Evolutionary conservation across 2,797 vertebrate species (phyloP).

Genomic region (Phrynocephalus vlangalii): DNA sequence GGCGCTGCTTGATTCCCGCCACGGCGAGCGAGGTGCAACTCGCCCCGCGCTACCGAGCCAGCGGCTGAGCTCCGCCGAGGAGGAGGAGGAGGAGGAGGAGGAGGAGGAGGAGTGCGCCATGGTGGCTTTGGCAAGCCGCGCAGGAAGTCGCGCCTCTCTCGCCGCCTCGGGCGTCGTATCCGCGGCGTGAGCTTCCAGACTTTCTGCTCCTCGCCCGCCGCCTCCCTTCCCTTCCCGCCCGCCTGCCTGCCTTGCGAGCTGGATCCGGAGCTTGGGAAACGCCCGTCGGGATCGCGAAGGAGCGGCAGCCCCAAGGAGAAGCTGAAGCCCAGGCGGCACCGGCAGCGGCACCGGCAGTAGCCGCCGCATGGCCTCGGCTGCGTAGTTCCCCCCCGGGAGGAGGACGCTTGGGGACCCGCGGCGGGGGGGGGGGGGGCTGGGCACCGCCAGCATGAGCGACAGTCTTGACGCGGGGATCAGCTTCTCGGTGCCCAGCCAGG

Average conservation of each 20-base stretch:
- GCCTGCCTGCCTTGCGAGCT: not conserved
- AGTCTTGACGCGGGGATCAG: slow-evolving; percentile 32
- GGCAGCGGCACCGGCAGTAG: not conserved
- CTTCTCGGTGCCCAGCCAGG: slow-evolving; percentile 66
- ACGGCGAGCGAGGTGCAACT: no score
- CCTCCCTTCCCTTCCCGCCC: not conserved
- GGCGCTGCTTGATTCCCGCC: no score
- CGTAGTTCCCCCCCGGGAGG: slow-evolving; percentile 29
- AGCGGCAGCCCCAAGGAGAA: not conserved
- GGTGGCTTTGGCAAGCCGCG: slow-evolving; percentile 42
- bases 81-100: no score
- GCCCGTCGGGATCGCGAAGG: not conserved
- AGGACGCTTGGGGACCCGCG: not conserved
- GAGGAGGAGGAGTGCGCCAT: slow-evolving; percentile 45
- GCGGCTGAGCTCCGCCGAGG: slow-evolving; percentile 10
- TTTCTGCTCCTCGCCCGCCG: no score
- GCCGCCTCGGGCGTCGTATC: not conserved
- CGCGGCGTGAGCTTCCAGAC: not conserved
- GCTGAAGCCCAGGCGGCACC: not conserved
- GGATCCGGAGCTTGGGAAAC: not conserved
- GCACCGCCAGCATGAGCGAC: slow-evolving; percentile 8
- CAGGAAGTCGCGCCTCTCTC: slow-evolving; percentile 33
- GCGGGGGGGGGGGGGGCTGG: not conserved
- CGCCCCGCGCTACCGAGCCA: slow-evolving; percentile 1
- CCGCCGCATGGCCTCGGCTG: slow-evolving; percentile 47